Percentiles rank a stretch among this genome's conserved stretches.
These are phyloP conservation scores for Neocrepidodera transversa DNA, from an alignment of 2,888 invertebrate genomes.

Conservation along the genomic window DNA sequence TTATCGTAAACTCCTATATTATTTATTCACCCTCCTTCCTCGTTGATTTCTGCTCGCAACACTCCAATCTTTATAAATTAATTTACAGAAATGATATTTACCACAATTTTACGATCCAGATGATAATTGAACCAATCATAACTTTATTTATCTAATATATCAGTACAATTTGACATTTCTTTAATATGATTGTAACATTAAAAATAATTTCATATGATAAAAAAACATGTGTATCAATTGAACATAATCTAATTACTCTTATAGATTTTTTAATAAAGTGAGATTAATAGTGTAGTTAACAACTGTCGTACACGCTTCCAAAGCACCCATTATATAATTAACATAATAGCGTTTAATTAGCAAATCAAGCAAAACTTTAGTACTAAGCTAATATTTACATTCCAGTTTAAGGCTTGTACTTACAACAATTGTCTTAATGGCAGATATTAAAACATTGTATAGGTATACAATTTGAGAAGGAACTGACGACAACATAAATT, in stretches of 20 bases:
- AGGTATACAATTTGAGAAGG: constrained; percentile 5
- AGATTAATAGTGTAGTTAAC: constrained; percentile 12
- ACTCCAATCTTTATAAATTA: constrained; percentile 31
- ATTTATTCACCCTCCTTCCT: constrained; percentile 37
- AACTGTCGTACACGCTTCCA: constrained; percentile 10
- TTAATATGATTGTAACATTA: too few relatives aligned
- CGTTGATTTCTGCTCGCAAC: constrained; percentile 24
- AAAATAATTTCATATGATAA: too few relatives aligned
- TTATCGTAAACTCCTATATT: constrained; percentile 39
- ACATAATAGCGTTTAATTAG: constrained; percentile 24
- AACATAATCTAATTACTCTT: too few relatives aligned
- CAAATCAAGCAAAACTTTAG: constrained; percentile 25
- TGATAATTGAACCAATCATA: constrained; percentile 15
- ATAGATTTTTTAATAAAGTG: too few relatives aligned
- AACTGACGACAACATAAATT: constrained; percentile 33
- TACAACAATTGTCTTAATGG: constrained; percentile 10
- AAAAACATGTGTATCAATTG: too few relatives aligned
- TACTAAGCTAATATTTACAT: constrained; percentile 21
- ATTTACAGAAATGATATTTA: constrained; percentile 26
- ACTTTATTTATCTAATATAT: constrained; percentile 3
- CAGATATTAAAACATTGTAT: constrained; percentile 10
- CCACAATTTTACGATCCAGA: constrained; percentile 13
- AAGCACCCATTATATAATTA: constrained; percentile 19
- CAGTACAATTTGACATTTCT: too few relatives aligned
- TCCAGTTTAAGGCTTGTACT: constrained; percentile 2